Percentiles rank a stretch among this genome's conserved stretches.
phyloP scores from a whole-genome alignment of 2,113 vertebrate species.

The Serinus canaria region DNA sequence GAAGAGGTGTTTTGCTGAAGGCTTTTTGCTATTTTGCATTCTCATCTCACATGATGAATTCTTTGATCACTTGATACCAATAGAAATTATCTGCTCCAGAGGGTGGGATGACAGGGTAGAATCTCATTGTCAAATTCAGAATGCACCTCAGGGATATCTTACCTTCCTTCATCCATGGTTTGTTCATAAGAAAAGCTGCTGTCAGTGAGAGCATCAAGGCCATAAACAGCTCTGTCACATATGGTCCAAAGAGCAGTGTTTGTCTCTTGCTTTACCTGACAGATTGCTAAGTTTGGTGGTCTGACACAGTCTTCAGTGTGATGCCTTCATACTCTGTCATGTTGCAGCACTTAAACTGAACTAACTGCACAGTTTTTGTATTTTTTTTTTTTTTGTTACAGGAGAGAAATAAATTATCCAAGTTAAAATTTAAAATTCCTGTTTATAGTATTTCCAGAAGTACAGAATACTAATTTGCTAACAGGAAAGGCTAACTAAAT shows the following conservation, averaged over 20 bases:
- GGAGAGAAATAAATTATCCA: not conserved
- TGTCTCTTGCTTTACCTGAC: not conserved
- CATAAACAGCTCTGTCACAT: not conserved
- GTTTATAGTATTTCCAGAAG: not conserved
- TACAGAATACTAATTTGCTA: not conserved
- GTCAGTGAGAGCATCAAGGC: not conserved
- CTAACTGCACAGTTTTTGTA: not conserved
- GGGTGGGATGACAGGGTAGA: not conserved
- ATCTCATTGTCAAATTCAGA: not conserved
- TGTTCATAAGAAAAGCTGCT: not conserved
- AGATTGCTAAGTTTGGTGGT: not conserved
- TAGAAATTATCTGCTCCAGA: not conserved
- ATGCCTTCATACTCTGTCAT: not conserved
- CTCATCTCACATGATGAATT: not conserved
- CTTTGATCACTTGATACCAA: not conserved
- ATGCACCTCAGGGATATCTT: not conserved
- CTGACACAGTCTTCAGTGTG: not conserved
- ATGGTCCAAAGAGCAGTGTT: not conserved
- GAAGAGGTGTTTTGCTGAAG: not conserved
- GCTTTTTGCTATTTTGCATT: not conserved
- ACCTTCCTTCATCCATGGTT: not conserved
- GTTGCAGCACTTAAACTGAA: not conserved
- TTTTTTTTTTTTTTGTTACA: not conserved
- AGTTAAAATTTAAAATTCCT: not conserved
- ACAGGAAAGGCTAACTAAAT: not conserved